Base-by-base conservation (phyloP, 2,888 invertebrate species). In the Drosophila nigricruria region DNA sequence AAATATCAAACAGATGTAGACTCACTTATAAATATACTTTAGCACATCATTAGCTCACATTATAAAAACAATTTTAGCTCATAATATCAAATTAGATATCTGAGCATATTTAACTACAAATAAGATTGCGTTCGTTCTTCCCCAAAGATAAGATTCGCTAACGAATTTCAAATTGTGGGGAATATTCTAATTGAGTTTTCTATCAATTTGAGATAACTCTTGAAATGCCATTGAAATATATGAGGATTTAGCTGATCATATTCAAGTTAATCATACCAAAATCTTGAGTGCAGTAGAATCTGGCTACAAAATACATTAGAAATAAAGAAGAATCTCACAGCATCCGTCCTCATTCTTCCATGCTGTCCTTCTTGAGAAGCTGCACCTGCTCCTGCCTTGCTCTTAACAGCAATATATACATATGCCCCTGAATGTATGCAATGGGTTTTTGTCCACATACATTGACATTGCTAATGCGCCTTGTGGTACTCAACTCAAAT, bases 1-100 rank as follows among this genome's bases (percentile, higher is more conserved):
- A 70, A 66, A 58, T 71, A 45, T 34, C 54, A 34, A 67, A 45
- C 47, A 56, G 58, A 30, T 62, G 45, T 43, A 20, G 18, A 45
- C 23, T 45, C 32, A 12, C 45, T 12, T 45, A 23, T n/a, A 25
- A 58, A 58, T 47, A 36, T 25, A 45, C n/a, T 36, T 32, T 43
- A 16, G 14, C 42, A 42, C 20, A 42, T 40, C 27, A 27, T 40
- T 40, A 30, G 32, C 25, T 42, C 30, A 16, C 23, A 23, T 16
- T 16, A 56, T 20, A 23, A n/a, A 16, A 16, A 23, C 52, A 36
- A n/a, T 52, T 36, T 25, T 12, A 14, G 34, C n/a, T 25, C 14
- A 16, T 25, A 36, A 52, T 23, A n/a, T 23, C 34, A 34, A 14
- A 52, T 23, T 36, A 23, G 34, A 6, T 34, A 16, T 34, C 16